Base-by-base conservation (phyloP, 2,113 vertebrate genomes). In the Takifugu bimaculatus region DNA sequence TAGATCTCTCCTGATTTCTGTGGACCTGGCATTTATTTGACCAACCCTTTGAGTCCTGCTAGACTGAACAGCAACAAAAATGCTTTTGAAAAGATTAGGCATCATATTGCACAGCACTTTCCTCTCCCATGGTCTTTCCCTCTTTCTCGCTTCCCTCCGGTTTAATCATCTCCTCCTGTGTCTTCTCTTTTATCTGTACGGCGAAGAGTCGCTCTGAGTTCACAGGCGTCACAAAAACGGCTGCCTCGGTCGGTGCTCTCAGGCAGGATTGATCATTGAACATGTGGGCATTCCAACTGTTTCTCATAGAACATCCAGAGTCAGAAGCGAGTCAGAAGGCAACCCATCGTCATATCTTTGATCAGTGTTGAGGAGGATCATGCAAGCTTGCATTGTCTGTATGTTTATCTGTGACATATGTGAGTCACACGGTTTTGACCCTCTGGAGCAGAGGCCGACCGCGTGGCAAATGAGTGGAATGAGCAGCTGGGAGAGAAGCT, bases 391-490 rank as follows among this genome's bases (percentile, higher is more conserved):
- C 14, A 15, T 15, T 45, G 44, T 13, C 4, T 2, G 14, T 45
- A 15, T 45, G 13, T 45, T 45, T 45, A 15, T 45, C 44, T 15
- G 3, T 9, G 45, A 15, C 35, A 44, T 27, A 29, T 27, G 20
- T 13, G 28, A 54, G 5, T 54, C 32, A 13, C 6, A 12, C 54
- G 60, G 10, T 59, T 61, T 39, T 57, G 49, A 60, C 20, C 14
- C 1, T 39, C 13, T 35, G 44, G 11, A 50, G 50, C 44, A 14
- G 65, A 45, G n/a, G 10, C 56, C 20, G 4, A 20, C 72, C 20
- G 25, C 11, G 51, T 29, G 54, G 65, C 63, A 78, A 55, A 42
- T 53, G n/a, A n/a, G 13, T 14, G n/a, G 56, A 39, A 7, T 63
- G 45, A 66, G 60, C 49, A 26, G n/a, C 5, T 0, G 4, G 45